Conservation (phyloP, 1,140 invertebrate genomes). For the Aphaenogaster rudis region DNA sequence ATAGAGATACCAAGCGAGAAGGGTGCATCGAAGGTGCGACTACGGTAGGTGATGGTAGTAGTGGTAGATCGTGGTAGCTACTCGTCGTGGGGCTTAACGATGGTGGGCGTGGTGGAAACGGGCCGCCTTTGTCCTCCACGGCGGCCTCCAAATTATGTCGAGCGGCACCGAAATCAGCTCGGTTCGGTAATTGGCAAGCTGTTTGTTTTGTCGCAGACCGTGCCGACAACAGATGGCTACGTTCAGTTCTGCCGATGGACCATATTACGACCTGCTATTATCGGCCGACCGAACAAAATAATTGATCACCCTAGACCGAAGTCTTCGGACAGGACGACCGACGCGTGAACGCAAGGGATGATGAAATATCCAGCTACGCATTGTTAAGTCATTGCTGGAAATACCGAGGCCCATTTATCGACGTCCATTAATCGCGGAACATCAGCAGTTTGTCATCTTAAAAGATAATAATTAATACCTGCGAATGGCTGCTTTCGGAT, state of each 20-base stretch:
- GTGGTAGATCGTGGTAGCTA: conserved; percentile 61
- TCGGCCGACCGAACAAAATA: conserved; percentile 64
- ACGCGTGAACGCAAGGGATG: conserved; percentile 40
- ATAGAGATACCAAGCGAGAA: conserved; percentile 78
- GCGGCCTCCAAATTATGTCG: conserved; percentile 81
- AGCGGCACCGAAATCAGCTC: conserved; percentile 77
- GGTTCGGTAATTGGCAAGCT: conserved; percentile 82
- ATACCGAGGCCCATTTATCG: neutral
- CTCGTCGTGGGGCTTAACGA: conserved; percentile 74
- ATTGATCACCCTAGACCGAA: conserved; percentile 51
- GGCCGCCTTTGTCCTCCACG: conserved; percentile 79
- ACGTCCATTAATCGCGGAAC: conserved; percentile 8
- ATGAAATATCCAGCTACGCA: conserved; percentile 4
- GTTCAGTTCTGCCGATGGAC: conserved; percentile 53
- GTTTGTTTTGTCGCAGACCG: conserved; percentile 83
- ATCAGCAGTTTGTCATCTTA: conserved; percentile 15
- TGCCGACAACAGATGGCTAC: conserved; percentile 74
- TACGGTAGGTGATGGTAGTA: conserved; percentile 53
- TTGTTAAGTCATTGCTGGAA: conserved; percentile 38
- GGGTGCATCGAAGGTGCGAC: conserved; percentile 57
- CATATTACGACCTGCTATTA: conserved; percentile 71
- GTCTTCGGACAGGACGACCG: neutral
- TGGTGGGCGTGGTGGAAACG: conserved; percentile 76
- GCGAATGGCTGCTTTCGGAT: conserved; percentile 2
- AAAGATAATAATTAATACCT: conserved; percentile 11